Evolutionary conservation across 2,113 vertebrate genomes (phyloP), one percentile per base, ranked within the genome.

Genomic region (Psittacula cyanocephala): DNA sequence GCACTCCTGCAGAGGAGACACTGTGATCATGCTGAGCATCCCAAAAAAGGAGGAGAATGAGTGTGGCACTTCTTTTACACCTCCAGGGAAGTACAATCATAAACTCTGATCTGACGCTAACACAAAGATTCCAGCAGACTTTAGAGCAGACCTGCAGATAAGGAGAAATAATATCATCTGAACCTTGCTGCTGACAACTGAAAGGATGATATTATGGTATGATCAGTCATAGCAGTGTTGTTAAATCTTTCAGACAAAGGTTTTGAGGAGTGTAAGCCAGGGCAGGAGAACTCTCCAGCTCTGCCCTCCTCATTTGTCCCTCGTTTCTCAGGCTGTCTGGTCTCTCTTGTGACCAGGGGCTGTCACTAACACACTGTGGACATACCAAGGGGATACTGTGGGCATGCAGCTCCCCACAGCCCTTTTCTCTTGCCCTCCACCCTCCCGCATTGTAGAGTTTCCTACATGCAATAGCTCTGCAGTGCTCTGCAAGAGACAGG

Each of bases 1-100:
- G 53, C 79, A 75, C 7, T 93, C 60, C 89, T 95, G 69, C 68
- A 90, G 64, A 78, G 60, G 37, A 95, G 55, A 94, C 50, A 69
- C 4, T 8, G 64, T 82, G 75, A 49, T 74, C 37, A 16, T 22
- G 50, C 27, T 79, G 69, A 91, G 33, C 39, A 71, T 75, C 64
- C 67, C 55, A 27, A 64, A 69, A 69, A 74, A 71, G 52, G 43
- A 88, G 59, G 27, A 83, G 50, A 75, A 47, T 27, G 37, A 89
- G 43, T 10, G 5, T 50, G 87, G 77, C 0, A 1, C 35, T 62
- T 77, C 68, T 55, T 93, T 70, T 59, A 35, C 8, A 46, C 35
- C 63, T 83, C 55, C 60, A 55, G 65, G 64, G 71, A 95, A 89
- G 86, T 37, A 64, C 43, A 81, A 17, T 74, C 68, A 59, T 63